These are phyloP conservation scores for Epicauta chinensis DNA, from an alignment of 1,140 invertebrate species.

Conservation along the genomic window DNA sequence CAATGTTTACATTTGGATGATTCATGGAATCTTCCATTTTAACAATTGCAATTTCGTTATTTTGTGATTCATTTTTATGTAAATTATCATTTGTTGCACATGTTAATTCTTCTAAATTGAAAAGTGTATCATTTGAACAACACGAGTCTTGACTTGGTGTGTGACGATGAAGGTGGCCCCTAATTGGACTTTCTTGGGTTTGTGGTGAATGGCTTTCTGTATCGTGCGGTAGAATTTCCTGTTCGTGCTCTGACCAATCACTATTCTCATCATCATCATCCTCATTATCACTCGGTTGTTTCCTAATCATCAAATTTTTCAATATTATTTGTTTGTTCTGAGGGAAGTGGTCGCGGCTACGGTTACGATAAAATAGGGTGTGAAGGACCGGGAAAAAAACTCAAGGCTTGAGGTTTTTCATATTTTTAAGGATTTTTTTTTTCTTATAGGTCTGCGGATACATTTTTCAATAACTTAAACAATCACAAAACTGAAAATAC, in stretches of 20 bases:
- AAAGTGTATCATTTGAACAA: constrained; percentile 55
- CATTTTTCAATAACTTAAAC: no score
- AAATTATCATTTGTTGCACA: constrained; percentile 14
- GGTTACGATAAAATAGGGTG: no score
- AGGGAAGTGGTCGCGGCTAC: no score
- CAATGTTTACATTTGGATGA: neutral
- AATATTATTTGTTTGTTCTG: no score
- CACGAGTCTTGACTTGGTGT: constrained; percentile 55
- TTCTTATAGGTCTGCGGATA: no score
- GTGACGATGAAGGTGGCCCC: constrained; percentile 41
- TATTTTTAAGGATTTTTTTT: no score
- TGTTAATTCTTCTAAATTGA: constrained; percentile 50
- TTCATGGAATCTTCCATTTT: constrained; percentile 6
- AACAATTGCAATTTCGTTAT: neutral
- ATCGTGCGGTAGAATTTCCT: constrained; percentile 10
- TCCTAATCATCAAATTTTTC: neutral
- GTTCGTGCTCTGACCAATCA: constrained; percentile 31
- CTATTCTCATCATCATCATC: constrained; percentile 26
- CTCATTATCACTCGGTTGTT: constrained; percentile 1
- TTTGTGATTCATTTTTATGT: constrained; percentile 6
- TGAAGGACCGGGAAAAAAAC: no score
- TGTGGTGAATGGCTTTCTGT: constrained; percentile 25
- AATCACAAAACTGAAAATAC: no score
- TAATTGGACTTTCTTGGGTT: constrained; percentile 28
- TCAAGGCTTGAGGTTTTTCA: no score